phyloP scores from a whole-genome alignment of 2,113 vertebrate genomes.

The Trinectes maculatus region DNA sequence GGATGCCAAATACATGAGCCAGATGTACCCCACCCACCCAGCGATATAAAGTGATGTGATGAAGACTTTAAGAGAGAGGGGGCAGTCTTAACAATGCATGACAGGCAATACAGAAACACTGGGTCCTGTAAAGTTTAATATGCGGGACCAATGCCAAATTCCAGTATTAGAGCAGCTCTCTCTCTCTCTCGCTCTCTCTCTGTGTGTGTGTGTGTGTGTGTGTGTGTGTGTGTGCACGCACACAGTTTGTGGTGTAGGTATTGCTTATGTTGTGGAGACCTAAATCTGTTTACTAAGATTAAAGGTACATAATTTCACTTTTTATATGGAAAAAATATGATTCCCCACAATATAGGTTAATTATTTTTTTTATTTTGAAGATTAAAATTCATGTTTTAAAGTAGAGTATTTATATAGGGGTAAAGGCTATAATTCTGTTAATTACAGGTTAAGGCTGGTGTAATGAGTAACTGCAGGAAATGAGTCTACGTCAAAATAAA shows the following conservation, averaged over 20 bases:
- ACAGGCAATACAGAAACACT: conserved; percentile 75
- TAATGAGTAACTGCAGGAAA: no score
- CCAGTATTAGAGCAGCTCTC: conserved; percentile 41
- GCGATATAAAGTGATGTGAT: conserved; percentile 74
- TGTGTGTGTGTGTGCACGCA: neutral
- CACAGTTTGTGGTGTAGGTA: neutral
- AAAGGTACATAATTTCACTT: no score
- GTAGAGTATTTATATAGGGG: no score
- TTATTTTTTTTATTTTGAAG: no score
- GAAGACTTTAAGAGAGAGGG: conserved; percentile 78
- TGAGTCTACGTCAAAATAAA: no score
- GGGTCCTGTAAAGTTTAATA: conserved; percentile 77
- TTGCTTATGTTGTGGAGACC: neutral
- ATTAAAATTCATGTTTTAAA: no score
- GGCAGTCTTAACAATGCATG: conserved; percentile 71
- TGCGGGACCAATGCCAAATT: conserved; percentile 64
- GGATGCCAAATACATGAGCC: conserved; percentile 70
- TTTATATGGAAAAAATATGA: no score
- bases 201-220: neutral
- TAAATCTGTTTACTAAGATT: no score
- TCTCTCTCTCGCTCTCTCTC: conserved; percentile 23
- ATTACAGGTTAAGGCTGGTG: no score
- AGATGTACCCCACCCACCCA: conserved; percentile 78
- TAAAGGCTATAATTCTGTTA: no score
- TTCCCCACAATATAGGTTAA: no score